Evolutionary conservation across 1,140 invertebrate genomes (phyloP).

Genomic region (Planococcus citri): DNA sequence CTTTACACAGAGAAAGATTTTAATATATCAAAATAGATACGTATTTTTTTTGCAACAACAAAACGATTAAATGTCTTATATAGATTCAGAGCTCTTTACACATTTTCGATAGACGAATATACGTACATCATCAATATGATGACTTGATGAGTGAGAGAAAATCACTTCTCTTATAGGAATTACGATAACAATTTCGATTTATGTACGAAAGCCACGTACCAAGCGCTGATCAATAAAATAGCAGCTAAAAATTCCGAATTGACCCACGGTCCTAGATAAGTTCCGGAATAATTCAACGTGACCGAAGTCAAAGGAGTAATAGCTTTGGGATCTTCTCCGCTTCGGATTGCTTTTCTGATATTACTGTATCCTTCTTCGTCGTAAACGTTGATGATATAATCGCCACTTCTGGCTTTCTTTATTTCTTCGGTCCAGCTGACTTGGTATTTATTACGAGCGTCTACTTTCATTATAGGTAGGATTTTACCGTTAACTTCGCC

Average conservation of each 20-base stretch:
- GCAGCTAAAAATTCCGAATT: conserved; percentile 84
- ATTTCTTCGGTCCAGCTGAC: conserved; percentile 84
- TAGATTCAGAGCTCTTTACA: too few species aligned
- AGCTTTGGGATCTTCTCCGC: conserved; percentile 47
- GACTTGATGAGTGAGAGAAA: too few species aligned
- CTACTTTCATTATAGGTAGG: conserved; percentile 59
- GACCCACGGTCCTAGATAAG: conserved; percentile 81
- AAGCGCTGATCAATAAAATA: conserved; percentile 55
- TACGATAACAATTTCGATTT: conserved; percentile 63
- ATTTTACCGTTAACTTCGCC: conserved; percentile 73
- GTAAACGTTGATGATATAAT: conserved; percentile 65
- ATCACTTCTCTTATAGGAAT: too few species aligned
- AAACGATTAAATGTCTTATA: too few species aligned
- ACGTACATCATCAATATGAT: too few species aligned
- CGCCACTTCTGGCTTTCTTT: conserved; percentile 62
- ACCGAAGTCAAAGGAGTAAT: conserved; percentile 65
- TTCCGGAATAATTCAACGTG: conserved; percentile 64
- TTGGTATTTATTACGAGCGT: conserved; percentile 61
- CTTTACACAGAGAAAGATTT: too few species aligned
- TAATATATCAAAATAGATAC: too few species aligned
- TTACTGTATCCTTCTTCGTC: conserved; percentile 83
- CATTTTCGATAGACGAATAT: too few species aligned
- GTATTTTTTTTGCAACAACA: too few species aligned
- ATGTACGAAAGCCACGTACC: conserved; percentile 72
- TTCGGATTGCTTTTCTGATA: conserved; percentile 59